Conservation (phyloP, 2,113 vertebrate species). For the Crocuta crocuta region DNA sequence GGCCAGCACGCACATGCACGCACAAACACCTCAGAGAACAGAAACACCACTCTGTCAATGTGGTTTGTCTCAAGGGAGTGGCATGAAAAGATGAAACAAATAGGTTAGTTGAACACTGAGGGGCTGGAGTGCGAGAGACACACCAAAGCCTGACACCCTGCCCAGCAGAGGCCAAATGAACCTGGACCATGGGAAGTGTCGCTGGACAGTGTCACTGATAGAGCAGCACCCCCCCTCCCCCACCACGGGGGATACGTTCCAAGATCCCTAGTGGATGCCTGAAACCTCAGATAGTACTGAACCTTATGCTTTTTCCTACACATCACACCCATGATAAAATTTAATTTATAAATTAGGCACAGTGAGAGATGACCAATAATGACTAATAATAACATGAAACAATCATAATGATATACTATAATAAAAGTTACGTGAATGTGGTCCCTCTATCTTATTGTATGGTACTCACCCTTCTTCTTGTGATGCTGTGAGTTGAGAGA, state of each 20-base stretch:
- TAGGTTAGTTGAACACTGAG: constrained; percentile 74
- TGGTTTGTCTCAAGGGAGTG: constrained; percentile 72
- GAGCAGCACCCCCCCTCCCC: neutral
- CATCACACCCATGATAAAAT: neutral
- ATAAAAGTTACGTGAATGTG: neutral
- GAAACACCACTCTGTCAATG: constrained; percentile 32
- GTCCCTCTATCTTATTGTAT: neutral
- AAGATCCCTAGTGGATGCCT: neutral
- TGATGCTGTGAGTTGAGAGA: neutral
- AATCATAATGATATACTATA: neutral
- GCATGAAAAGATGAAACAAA: constrained; percentile 69
- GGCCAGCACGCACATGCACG: too few species aligned
- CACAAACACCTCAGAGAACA: constrained; percentile 54
- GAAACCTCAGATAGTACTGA: neutral
- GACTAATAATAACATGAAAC: neutral
- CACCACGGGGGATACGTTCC: neutral
- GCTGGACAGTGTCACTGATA: neutral
- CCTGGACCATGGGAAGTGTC: constrained; percentile 40
- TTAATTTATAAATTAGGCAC: neutral
- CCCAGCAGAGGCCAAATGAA: neutral
- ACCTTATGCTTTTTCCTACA: neutral
- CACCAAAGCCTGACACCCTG: constrained; percentile 36
- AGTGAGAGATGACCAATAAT: neutral
- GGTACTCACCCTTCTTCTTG: neutral
- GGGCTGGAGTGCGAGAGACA: constrained; percentile 58